Percentiles rank a stretch among this genome's conserved stretches.
These are phyloP conservation scores for Sarcophaga variegata DNA, from an alignment of 2,888 invertebrate species.

Conservation along the genomic window DNA sequence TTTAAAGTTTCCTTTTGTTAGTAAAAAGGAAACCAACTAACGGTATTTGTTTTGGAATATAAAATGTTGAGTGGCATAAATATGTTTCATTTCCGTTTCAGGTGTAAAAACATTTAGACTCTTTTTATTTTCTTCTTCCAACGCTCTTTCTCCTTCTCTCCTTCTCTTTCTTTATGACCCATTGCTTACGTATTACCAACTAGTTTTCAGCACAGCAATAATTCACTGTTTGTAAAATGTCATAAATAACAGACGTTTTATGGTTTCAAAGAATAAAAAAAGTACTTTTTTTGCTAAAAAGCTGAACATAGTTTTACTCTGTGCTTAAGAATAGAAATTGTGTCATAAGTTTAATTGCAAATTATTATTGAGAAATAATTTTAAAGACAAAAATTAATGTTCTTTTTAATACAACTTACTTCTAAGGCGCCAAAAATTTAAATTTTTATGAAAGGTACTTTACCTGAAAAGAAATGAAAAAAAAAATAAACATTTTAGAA, in stretches of 20 bases:
- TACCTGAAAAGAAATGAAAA: no score
- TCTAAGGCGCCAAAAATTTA: no score
- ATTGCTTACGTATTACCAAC: slow-evolving; percentile 8
- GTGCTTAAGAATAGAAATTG: no score
- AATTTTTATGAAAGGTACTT: no score
- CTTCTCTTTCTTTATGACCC: neutral
- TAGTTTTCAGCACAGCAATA: neutral
- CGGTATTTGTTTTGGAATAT: slow-evolving; percentile 54
- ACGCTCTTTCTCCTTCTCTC: neutral
- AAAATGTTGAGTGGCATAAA: slow-evolving; percentile 62
- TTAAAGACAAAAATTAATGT: no score
- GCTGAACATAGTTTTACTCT: neutral
- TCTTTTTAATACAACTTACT: no score
- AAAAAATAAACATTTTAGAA: no score
- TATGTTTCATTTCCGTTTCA: slow-evolving; percentile 61
- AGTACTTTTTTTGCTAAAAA: slow-evolving; percentile 1
- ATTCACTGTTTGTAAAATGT: neutral
- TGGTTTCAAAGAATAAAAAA: slow-evolving; percentile 2
- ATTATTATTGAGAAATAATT: no score
- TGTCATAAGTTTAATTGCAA: no score
- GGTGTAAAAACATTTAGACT: slow-evolving; percentile 60
- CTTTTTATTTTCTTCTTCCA: neutral
- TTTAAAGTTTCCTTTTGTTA: neutral
- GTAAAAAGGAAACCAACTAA: slow-evolving; percentile 48
- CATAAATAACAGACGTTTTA: slow-evolving; percentile 31